These are phyloP conservation scores for Trichogramma dendrolimi DNA, from an alignment of 2,888 invertebrate species.

Conservation along the genomic window DNA sequence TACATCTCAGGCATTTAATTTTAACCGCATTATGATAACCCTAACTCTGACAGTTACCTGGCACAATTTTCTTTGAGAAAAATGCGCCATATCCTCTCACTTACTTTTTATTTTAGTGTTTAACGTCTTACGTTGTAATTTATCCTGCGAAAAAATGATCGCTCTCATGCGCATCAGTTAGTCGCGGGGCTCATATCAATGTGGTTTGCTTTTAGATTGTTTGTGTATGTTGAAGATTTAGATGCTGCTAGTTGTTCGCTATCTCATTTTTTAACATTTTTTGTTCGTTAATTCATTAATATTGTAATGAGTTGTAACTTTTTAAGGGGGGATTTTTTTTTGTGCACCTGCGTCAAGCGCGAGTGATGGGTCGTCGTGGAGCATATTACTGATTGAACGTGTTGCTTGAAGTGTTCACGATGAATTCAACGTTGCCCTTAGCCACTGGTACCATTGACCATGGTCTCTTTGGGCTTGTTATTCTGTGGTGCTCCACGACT, in stretches of 20 bases:
- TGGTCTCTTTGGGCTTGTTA: constrained; percentile 61
- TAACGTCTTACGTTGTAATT: constrained; percentile 5
- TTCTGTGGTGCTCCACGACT: constrained; percentile 48
- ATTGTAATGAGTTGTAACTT: not conserved
- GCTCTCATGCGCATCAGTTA: constrained; percentile 26
- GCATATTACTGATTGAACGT: constrained; percentile 7
- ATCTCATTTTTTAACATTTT: not conserved
- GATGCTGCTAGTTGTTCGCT: not conserved
- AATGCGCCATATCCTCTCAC: constrained; percentile 8
- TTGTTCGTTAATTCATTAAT: not conserved
- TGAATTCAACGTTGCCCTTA: constrained; percentile 36
- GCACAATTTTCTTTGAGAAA: constrained; percentile 10
- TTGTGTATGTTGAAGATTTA: too few relatives aligned
- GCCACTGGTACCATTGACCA: constrained; percentile 64
- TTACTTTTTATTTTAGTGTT: not conserved
- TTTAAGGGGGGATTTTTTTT: not conserved
- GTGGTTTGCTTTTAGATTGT: too few relatives aligned
- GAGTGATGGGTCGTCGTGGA: constrained; percentile 7
- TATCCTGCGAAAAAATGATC: constrained; percentile 26
- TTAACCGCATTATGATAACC: too few relatives aligned
- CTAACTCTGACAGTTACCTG: too few relatives aligned
- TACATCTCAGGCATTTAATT: not conserved
- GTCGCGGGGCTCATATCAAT: constrained; percentile 1
- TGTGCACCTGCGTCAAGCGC: not conserved
- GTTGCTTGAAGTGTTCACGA: constrained; percentile 23